Conservation (phyloP, 2,888 invertebrate genomes). For the Epistrophella euchroma region DNA sequence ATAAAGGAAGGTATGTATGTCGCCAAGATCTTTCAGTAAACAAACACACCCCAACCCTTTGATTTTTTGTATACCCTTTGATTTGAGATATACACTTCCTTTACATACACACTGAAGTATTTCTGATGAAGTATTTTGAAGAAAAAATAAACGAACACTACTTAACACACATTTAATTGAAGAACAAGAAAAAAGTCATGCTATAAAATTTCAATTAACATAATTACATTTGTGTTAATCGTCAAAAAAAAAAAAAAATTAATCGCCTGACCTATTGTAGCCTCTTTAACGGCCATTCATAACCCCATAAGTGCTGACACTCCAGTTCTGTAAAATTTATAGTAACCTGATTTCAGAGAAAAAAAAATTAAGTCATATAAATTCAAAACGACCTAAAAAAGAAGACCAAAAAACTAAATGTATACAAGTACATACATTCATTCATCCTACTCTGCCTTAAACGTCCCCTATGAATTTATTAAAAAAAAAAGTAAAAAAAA, state of each 20-base stretch:
- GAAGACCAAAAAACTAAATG: slow-evolving; percentile 5
- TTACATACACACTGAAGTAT: not conserved
- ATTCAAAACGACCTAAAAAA: slow-evolving; percentile 35
- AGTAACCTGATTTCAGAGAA: slow-evolving; percentile 41
- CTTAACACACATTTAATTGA: slow-evolving; percentile 19
- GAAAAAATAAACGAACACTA: slow-evolving; percentile 10
- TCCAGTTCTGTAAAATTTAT: slow-evolving; percentile 48
- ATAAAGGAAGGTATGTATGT: not conserved
- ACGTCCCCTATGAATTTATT: slow-evolving; percentile 45
- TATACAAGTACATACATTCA: not conserved
- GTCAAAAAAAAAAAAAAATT: slow-evolving; percentile 20
- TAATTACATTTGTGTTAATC: slow-evolving; percentile 26
- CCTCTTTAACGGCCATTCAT: slow-evolving; percentile 61
- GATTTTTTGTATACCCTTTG: not conserved
- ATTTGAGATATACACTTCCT: not conserved
- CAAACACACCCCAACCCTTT: not conserved
- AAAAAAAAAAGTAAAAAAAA: slow-evolving; percentile 2
- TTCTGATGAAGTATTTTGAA: not conserved
- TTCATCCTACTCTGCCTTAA: slow-evolving; percentile 10
- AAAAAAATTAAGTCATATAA: slow-evolving; percentile 7
- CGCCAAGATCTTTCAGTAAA: not conserved
- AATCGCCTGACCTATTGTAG: slow-evolving; percentile 47
- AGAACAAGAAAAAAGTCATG: not conserved
- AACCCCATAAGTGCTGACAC: slow-evolving; percentile 45
- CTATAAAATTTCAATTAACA: slow-evolving; percentile 24